These are phyloP conservation scores for Hipparchia semele DNA, from an alignment of 2,888 invertebrate genomes.

Conservation along the genomic window DNA sequence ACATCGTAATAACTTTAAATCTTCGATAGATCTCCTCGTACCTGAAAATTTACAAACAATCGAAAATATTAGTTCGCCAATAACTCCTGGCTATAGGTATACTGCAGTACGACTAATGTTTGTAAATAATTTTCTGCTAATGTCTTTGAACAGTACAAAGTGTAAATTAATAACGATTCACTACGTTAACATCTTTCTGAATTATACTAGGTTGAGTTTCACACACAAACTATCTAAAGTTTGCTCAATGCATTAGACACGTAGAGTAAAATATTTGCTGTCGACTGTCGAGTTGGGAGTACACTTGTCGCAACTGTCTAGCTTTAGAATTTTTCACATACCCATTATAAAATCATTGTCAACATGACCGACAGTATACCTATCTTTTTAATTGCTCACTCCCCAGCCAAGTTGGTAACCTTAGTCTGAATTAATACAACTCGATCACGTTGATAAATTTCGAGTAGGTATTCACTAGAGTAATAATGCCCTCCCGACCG, in stretches of 20 bases:
- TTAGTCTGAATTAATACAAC: too few relatives aligned
- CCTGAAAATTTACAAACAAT: too few relatives aligned
- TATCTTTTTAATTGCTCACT: constrained; percentile 37
- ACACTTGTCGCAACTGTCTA: constrained; percentile 44
- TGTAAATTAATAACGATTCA: constrained; percentile 76
- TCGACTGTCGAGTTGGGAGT: constrained; percentile 48
- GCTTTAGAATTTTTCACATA: constrained; percentile 35
- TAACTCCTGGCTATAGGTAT: too few relatives aligned
- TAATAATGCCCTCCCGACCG: too few relatives aligned
- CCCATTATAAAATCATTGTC: constrained; percentile 9
- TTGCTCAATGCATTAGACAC: constrained; percentile 63
- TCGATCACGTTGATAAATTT: too few relatives aligned
- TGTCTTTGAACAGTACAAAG: constrained; percentile 55
- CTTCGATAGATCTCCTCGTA: too few relatives aligned
- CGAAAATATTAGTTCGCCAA: too few relatives aligned
- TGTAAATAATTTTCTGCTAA: too few relatives aligned
- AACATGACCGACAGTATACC: constrained; percentile 25
- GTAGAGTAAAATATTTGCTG: constrained; percentile 57
- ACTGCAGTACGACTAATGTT: too few relatives aligned
- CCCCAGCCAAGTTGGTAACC: constrained; percentile 15
- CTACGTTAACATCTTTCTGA: constrained; percentile 67
- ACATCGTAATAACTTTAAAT: too few relatives aligned
- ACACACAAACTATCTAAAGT: constrained; percentile 65
- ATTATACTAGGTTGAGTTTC: constrained; percentile 72
- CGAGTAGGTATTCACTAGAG: too few relatives aligned